Evolutionary conservation across 2,888 invertebrate species (phyloP).

Genomic region (Homarus gammarus): DNA sequence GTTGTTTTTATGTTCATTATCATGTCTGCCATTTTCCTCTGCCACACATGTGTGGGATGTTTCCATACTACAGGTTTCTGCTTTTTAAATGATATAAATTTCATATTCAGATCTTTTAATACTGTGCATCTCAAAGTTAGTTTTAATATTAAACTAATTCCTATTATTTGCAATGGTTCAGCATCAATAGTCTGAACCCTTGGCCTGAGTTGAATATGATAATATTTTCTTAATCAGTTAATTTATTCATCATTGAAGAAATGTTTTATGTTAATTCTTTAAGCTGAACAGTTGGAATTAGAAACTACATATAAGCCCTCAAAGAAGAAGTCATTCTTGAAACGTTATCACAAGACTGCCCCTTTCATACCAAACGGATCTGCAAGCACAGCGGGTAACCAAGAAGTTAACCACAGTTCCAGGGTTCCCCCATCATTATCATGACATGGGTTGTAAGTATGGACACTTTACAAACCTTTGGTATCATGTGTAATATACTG

Average conservation of each 20-base stretch:
- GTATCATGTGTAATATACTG: neutral
- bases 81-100: too few relatives aligned
- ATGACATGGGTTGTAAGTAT: constrained; percentile 25
- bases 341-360: constrained; percentile 72
- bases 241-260: neutral
- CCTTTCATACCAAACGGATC: constrained; percentile 43
- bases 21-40: too few relatives aligned
- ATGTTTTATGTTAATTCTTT: neutral
- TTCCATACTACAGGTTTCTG: too few relatives aligned
- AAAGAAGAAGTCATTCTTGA: constrained; percentile 71
- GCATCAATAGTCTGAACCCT: too few relatives aligned
- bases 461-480: neutral
- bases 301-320: constrained; percentile 47
- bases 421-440: constrained; percentile 26
- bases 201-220: too few relatives aligned
- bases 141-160: too few relatives aligned
- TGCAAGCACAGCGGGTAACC: neutral
- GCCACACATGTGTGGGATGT: too few relatives aligned
- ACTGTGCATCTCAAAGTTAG: too few relatives aligned
- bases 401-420: constrained; percentile 13
- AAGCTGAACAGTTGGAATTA: constrained; percentile 56
- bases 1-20: too few relatives aligned
- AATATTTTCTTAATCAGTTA: neutral
- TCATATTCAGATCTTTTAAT: too few relatives aligned
- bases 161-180: too few relatives aligned